Evolutionary conservation across 2,888 invertebrate genomes (phyloP), one percentile per base, ranked within the genome.

Genomic region (Tromatobia lineatoria): DNA sequence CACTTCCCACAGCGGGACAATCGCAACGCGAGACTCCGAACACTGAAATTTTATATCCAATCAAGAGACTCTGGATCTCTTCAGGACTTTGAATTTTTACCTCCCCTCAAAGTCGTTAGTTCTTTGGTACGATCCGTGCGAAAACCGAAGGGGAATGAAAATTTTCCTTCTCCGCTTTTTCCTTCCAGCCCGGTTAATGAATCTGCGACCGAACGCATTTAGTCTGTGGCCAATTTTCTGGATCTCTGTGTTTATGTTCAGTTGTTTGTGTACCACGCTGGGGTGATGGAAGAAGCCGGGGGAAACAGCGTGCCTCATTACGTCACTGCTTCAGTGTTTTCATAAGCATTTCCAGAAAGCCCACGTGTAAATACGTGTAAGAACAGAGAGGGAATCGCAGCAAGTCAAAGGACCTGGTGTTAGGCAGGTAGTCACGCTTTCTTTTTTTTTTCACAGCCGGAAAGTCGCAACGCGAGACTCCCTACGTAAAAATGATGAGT

Each of bases 31-130:
- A 59, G 54, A 34, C n/a, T 18, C 29, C 15, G 47, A 61, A 78
- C 29, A 25, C 29, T 69, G 77, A 78, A 70, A 70, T 78, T 78
- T 78, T 61, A 70, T 70, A 70, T 78, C 78, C 70, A 70, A 70
- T 70, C 50, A 78, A 34, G 29, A 15, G 29, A 7, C 47, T 20
- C 42, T 29, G 59, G 38, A 70, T 52, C 29, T 29, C 69, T 50
- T 50, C 23, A 20, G 47, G 50, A 52, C n/a, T 52, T 25, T 25
- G 38, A 64, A 34, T 29, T 66, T 66, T 42, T 20, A 3, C 10
- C 20, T 47, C 8, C 23, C 52, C 34, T 69, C 29, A 25, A n/a
- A 18, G 50, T 71, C 71, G 38, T 57, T 54, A 57, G 57, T 70
- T 70, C 70, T 70, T 29, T n/a, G 11, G 3, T 50, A 29, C 13